phyloP scores from a whole-genome alignment of 2,888 invertebrate genomes.

The Epinotia bilunana region DNA sequence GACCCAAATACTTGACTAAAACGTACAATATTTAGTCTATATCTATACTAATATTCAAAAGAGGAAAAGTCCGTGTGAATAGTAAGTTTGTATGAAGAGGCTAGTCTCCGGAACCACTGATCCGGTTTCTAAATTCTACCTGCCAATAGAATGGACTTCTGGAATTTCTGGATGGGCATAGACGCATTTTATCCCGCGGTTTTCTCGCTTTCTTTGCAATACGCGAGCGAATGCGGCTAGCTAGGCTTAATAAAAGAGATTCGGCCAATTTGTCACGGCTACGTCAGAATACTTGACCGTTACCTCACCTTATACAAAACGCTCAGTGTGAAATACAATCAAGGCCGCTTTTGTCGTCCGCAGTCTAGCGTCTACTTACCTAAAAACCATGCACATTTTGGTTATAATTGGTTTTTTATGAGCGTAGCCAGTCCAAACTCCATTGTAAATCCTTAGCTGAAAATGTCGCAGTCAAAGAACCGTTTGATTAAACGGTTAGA shows the following conservation, averaged over 20 bases:
- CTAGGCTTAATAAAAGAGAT: not conserved
- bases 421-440: not conserved
- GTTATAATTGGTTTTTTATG: conserved; percentile 25
- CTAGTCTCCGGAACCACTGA: no score
- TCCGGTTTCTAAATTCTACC: no score
- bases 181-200: no score
- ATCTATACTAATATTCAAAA: no score
- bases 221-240: no score
- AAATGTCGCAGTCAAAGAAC: not conserved
- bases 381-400: conserved; percentile 27
- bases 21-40: not conserved
- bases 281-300: conserved; percentile 13
- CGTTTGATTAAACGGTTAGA: not conserved
- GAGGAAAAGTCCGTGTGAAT: no score
- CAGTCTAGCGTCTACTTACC: conserved; percentile 1
- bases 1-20: not conserved
- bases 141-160: no score
- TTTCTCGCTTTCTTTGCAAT: no score
- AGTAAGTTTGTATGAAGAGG: no score
- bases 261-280: conserved; percentile 3
- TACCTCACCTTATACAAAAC: conserved; percentile 30
- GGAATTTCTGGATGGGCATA: no score
- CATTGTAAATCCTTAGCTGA: not conserved
- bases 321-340: conserved; percentile 30
- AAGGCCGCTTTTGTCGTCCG: conserved; percentile 35